Conservation (phyloP, 1,140 invertebrate genomes). For the Euglossa dilemma region DNA sequence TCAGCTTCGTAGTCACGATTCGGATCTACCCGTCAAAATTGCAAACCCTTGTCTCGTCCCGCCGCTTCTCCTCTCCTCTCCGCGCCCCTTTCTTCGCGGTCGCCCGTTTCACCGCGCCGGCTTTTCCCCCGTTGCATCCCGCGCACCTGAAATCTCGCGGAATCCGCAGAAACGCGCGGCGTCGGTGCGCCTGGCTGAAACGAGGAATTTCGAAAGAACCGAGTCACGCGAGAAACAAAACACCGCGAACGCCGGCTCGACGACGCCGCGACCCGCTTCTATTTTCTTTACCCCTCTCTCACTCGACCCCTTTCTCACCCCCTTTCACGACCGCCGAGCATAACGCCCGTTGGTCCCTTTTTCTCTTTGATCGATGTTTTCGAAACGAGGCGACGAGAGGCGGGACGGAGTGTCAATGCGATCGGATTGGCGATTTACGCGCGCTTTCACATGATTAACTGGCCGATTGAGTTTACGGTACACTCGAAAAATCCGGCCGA, state of each 20-base stretch:
- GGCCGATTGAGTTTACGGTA: conserved; percentile 32
- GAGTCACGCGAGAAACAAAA: not conserved
- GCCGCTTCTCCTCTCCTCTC: not conserved
- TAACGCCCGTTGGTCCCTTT: too few relatives aligned
- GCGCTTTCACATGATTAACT: conserved; percentile 29
- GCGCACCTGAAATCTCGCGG: not conserved
- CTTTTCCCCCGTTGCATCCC: not conserved
- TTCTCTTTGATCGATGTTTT: not conserved
- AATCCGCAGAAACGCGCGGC: conserved; percentile 5
- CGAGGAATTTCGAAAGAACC: not conserved
- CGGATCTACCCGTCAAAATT: conserved; percentile 36
- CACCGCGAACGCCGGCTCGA: not conserved
- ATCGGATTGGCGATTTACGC: conserved; percentile 17
- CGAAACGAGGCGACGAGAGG: not conserved
- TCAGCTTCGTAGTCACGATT: conserved; percentile 37
- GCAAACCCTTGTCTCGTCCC: conserved; percentile 30
- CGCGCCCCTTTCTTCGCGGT: not conserved
- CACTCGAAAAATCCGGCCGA: conserved; percentile 28
- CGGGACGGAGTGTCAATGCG: not conserved
- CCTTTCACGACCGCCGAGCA: too few relatives aligned
- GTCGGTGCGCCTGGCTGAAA: not conserved
- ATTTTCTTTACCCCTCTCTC: not conserved
- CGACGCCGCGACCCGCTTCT: not conserved
- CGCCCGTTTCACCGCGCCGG: too few relatives aligned
- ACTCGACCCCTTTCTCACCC: not conserved